Percentiles rank a stretch among this genome's conserved stretches.
Conservation (phyloP, 1,140 invertebrate species). For the Trachymyrmex septentrionalis region DNA sequence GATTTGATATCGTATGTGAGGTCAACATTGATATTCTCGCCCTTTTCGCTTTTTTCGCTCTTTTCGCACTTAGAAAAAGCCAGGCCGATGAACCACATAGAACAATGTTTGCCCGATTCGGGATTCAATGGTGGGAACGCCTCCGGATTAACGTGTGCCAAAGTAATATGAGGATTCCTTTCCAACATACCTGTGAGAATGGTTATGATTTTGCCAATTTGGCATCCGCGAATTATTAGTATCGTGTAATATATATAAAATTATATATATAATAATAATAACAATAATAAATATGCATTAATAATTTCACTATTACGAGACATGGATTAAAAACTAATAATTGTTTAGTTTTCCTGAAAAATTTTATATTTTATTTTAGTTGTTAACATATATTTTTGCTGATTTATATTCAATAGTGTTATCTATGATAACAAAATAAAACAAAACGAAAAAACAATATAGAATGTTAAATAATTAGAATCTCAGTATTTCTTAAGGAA, state of each 20-base stretch:
- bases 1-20: conserved; percentile 96
- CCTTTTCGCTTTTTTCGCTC: conserved; percentile 93
- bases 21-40: conserved; percentile 95
- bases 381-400: conserved; percentile 8
- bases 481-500: background rate
- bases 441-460: background rate
- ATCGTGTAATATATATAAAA: background rate
- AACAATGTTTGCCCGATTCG: conserved; percentile 87
- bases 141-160: conserved; percentile 98
- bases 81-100: conserved; percentile 99
- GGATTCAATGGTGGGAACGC: conserved; percentile 89
- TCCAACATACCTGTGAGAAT: conserved; percentile 92
- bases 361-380: conserved; percentile 16
- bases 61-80: conserved; percentile 91
- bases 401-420: conserved; percentile 19
- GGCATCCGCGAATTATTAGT: conserved; percentile 71
- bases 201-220: conserved; percentile 75
- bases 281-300: background rate
- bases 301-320: conserved; percentile 47
- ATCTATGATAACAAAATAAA: conserved; percentile 42
- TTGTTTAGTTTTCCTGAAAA: conserved; percentile 45
- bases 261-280: too few species aligned
- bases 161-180: conserved; percentile 94
- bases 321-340: conserved; percentile 55
- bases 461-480: conserved; percentile 1